Evolutionary conservation across 2,113 vertebrate genomes (phyloP), one percentile per base, ranked within the genome.

Genomic region (Strix uralensis): DNA sequence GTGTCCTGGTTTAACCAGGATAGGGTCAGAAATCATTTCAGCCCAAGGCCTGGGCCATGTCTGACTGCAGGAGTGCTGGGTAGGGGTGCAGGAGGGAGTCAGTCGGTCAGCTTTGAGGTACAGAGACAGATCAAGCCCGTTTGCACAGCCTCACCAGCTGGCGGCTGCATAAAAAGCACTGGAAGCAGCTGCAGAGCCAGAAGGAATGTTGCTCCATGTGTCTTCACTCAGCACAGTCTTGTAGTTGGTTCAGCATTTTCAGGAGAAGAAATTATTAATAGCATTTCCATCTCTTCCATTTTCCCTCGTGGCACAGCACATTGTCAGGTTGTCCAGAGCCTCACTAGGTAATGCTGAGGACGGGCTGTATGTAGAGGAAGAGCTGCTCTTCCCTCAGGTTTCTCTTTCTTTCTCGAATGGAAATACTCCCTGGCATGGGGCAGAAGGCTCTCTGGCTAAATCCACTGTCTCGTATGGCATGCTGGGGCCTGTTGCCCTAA

Each of bases 111-210:
- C 65, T 92, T 38, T 63, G 73, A 81, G 46, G 62, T 49, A 34
- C 8, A 13, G 78, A 65, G 85, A 59, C 40, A 79, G 49, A 51
- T 69, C 44, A 36, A 72, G 52, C 55, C 52, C 0, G 0, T 88
- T 40, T 66, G 71, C 75, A 72, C 70, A 86, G 65, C 74, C 19
- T 7, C 70, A 69, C 66, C 59, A 66, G 82, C 82, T 94, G 70
- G 66, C 1, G 0, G 62, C 66, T 88, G 51, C 15, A 0, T 67
- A n/a, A 81, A 57, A 92, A 81, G n/a, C 46, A 29, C 63, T 84
- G 73, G 77, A 78, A 81, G 84, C 92, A 96, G 92, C 86, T 95
- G 92, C 92, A 89, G 88, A 85, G 83, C 73, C 87, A 85, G 94
- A 65, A 87, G 83, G 86, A 88, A 62, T 5, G 44, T 86, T 62